These are phyloP conservation scores for Atherix ibis DNA, from an alignment of 2,888 invertebrate genomes.

Conservation along the genomic window DNA sequence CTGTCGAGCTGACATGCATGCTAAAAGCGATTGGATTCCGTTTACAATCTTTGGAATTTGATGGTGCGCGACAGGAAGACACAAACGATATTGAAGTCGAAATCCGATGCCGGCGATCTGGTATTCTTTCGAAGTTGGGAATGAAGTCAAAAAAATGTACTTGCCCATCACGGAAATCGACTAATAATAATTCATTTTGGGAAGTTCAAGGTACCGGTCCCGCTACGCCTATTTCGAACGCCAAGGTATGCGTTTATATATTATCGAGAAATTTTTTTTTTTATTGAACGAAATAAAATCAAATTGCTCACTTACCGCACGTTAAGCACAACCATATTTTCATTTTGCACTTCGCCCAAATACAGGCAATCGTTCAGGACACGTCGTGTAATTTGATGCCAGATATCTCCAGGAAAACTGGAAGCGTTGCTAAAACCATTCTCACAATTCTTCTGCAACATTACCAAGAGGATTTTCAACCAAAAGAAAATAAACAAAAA, in stretches of 20 bases:
- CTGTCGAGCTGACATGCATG: constrained; percentile 10
- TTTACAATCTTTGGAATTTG: constrained; percentile 11
- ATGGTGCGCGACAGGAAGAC: constrained; percentile 3
- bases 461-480: constrained; percentile 8
- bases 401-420: constrained; percentile 9
- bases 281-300: background rate
- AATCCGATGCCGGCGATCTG: constrained; percentile 10
- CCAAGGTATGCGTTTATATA: constrained; percentile 4
- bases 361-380: constrained; percentile 11
- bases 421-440: constrained; percentile 9
- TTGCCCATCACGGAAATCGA: constrained; percentile 8
- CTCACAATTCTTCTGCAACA: constrained; percentile 10
- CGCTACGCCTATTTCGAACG: constrained; percentile 6
- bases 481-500: constrained; percentile 4
- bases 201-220: constrained; percentile 12
- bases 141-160: constrained; percentile 9
- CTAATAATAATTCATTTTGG: constrained; percentile 13
- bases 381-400: constrained; percentile 12
- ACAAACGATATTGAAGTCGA: constrained; percentile 9
- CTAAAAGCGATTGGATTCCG: constrained; percentile 12
- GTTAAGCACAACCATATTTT: too few species aligned
- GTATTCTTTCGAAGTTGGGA: constrained; percentile 9
- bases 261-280: background rate
- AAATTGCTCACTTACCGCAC: too few species aligned
- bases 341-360: too few species aligned